Evolutionary conservation across 2,888 invertebrate species (phyloP).

Genomic region (Ypsolopha sequella): DNA sequence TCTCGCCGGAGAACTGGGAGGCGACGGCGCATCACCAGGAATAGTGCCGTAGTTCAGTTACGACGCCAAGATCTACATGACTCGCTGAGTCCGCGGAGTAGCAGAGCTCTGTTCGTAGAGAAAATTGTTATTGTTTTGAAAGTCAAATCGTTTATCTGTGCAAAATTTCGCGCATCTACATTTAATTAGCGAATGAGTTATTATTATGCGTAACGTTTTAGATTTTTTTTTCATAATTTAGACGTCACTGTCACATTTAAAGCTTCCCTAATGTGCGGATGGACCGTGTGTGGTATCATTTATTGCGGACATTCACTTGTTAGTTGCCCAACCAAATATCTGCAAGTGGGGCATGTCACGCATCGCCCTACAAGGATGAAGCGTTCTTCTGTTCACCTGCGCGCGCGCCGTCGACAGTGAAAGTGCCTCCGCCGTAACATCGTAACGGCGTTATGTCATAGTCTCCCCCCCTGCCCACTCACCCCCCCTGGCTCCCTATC

Average conservation of each 20-base stretch:
- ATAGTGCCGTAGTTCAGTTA: too few relatives aligned
- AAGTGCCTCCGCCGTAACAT: slow-evolving; percentile 38
- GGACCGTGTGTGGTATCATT: not conserved
- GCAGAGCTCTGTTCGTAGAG: too few relatives aligned
- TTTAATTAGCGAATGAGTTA: not conserved
- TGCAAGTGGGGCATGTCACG: slow-evolving; percentile 19
- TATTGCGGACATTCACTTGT: slow-evolving; percentile 4
- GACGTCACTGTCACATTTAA: not conserved
- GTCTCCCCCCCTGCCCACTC: slow-evolving; percentile 15
- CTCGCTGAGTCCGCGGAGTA: too few relatives aligned
- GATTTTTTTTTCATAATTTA: not conserved
- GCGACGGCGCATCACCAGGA: too few relatives aligned
- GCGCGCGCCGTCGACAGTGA: slow-evolving; percentile 33
- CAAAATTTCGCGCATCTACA: not conserved
- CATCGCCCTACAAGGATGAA: slow-evolving; percentile 27
- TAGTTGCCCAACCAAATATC: slow-evolving; percentile 6
- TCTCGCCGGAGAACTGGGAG: too few relatives aligned
- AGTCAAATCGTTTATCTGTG: not conserved
- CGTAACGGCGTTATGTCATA: slow-evolving; percentile 62
- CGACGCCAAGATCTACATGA: too few relatives aligned
- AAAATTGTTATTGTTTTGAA: not conserved
- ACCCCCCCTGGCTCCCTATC: not conserved
- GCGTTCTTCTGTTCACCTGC: slow-evolving; percentile 16
- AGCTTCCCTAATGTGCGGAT: not conserved
- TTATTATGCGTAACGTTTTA: not conserved